Base-by-base conservation (phyloP, 2,797 vertebrate species). In the Morelia viridis region DNA sequence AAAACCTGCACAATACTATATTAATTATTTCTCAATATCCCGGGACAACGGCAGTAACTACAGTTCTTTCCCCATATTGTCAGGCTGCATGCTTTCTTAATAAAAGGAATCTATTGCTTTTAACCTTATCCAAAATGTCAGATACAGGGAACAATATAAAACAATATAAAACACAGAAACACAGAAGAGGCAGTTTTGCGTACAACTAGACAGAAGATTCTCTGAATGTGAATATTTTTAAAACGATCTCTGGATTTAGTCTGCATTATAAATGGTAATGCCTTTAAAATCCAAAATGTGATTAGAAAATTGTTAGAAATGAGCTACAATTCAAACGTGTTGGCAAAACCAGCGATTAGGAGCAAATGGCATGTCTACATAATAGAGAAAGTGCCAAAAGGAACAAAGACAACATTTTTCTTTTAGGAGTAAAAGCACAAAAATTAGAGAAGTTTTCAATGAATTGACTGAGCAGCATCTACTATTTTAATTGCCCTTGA, bases 401-500 rank as follows among this genome's bases (percentile, higher is more conserved):
- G 88, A 5, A 89, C 68, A 93, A 94, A 86, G 88, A 89, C 93
- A 0, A 87, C 85, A 89, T 94, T 31, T 93, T 28, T 28, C 89
- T 94, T 89, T 91, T 24, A 86, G 76, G 46, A 90, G 89, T 93
- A 28, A 61, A 56, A 80, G 0, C 15, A 53, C 31, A 4, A 31
- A 31, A 31, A 68, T 17, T 17, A 71, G 3, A 41, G 8, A 76
- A 5, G 19, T 24, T 76, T 76, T 22, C 71, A 46, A 3, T 3
- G 8, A 24, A 41, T 46, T 41, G 41, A 19, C 8, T 31, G 46
- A 90, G 35, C 9, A 83, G 35, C 71, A 12, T 50, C n/a, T n/a
- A n/a, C n/a, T 10, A 8, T 24, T 19, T 17, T 24, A 46, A 50
- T 50, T 57, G 61, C n/a, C 50, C 46, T 11, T 56, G 64, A 17